Evolutionary conservation across 2,888 invertebrate species (phyloP).

Genomic region (Drosophila borborema): DNA sequence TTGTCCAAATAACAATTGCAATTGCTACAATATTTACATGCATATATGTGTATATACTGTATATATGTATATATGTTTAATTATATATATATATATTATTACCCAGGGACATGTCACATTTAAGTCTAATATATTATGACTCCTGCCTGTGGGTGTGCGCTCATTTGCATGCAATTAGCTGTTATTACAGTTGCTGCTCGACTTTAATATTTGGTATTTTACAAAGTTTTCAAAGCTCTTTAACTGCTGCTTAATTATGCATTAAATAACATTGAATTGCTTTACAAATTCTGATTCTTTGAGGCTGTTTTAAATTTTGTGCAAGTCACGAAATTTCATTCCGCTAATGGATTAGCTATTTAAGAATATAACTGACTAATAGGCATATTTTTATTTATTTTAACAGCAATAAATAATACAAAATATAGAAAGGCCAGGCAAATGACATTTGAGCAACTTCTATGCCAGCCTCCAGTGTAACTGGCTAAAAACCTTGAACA

Average conservation of each 20-base stretch:
- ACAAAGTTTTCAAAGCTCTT: not conserved
- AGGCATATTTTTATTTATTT: not conserved
- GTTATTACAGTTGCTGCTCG: not conserved
- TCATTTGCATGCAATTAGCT: not conserved
- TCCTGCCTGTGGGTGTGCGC: not conserved
- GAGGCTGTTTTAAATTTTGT: not conserved
- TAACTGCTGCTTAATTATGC: not conserved
- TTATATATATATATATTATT: slow-evolving; percentile 45
- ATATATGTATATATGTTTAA: slow-evolving; percentile 17
- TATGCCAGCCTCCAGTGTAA: not conserved
- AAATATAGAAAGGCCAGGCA: not conserved
- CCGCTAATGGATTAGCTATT: not conserved
- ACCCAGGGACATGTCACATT: slow-evolving; percentile 18
- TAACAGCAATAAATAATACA: not conserved
- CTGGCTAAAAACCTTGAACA: not conserved
- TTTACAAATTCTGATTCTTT: not conserved
- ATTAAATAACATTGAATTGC: not conserved
- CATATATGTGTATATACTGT: no score
- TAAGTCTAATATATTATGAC: not conserved
- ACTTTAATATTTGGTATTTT: not conserved
- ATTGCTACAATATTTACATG: slow-evolving; percentile 15
- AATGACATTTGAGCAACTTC: not conserved
- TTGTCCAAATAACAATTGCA: slow-evolving; percentile 22
- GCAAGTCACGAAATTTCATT: not conserved
- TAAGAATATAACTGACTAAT: no score